Evolutionary conservation across 2,797 vertebrate species (phyloP).

Genomic region (Acomys russatus): DNA sequence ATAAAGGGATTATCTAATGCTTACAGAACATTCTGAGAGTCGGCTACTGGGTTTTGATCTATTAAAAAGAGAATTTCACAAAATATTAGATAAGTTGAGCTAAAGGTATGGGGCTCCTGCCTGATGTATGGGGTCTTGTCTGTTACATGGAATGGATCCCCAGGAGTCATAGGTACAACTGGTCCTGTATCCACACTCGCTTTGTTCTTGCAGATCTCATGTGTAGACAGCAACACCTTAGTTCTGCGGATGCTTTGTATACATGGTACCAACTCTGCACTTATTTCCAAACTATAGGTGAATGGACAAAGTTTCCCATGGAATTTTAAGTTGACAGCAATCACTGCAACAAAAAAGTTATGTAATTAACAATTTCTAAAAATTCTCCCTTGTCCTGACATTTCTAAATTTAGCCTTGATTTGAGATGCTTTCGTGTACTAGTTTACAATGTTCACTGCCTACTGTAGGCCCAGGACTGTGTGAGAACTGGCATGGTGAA

Average conservation of each 20-base stretch:
- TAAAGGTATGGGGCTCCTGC: background rate
- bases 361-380: slow-evolving; percentile 74
- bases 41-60: background rate
- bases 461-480: background rate
- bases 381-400: slow-evolving; percentile 4
- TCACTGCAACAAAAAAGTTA: slow-evolving; percentile 62
- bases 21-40: slow-evolving; percentile 46
- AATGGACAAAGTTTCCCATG: slow-evolving; percentile 56
- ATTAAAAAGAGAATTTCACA: slow-evolving; percentile 22
- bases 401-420: slow-evolving; percentile 46
- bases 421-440: slow-evolving; percentile 38
- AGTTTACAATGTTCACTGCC: background rate
- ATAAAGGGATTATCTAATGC: slow-evolving; percentile 24
- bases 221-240: background rate
- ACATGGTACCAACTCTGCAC: slow-evolving; percentile 21
- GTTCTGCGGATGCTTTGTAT: slow-evolving; percentile 68
- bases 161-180: background rate
- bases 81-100: background rate
- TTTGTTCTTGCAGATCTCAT: slow-evolving; percentile 50
- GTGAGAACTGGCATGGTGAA: background rate
- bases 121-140: background rate
- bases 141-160: background rate
- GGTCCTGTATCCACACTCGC: background rate
- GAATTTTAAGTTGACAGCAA: slow-evolving; percentile 56
- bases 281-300: slow-evolving; percentile 66